These are phyloP conservation scores for Drosophila tropicalis DNA, from an alignment of 1,140 invertebrate species.

Conservation along the genomic window DNA sequence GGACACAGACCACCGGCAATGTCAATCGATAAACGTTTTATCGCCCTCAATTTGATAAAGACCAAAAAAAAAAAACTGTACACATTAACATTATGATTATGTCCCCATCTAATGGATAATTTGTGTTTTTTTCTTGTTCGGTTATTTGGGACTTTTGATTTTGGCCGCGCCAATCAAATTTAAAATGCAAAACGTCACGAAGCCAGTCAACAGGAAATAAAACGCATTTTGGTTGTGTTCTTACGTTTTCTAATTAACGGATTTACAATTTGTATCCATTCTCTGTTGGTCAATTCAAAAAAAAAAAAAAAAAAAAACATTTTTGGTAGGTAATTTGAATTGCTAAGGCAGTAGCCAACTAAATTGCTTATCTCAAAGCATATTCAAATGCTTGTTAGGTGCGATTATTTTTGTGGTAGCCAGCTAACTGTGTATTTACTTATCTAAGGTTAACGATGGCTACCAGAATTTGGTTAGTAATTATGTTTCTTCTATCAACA, in stretches of 20 bases:
- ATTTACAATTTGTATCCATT: neutral
- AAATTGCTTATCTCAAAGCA: neutral
- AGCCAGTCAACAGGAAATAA: conserved; percentile 50
- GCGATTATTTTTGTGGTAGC: too few species aligned
- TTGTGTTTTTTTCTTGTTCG: conserved; percentile 52
- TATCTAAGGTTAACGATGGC: too few species aligned
- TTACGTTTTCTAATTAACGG: conserved; percentile 20
- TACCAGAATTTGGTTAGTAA: too few species aligned
- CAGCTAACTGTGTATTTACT: too few species aligned
- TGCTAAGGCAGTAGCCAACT: neutral
- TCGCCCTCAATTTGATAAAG: conserved; percentile 68
- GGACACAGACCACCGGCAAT: conserved; percentile 55
- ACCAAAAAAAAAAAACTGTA: conserved; percentile 32
- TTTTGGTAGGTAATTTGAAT: neutral
- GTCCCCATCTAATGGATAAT: conserved; percentile 66
- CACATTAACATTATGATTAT: conserved; percentile 47
- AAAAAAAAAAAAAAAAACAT: too few species aligned
- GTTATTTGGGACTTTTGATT: conserved; percentile 47
- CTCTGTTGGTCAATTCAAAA: neutral
- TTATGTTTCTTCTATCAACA: too few species aligned
- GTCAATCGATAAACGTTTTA: conserved; percentile 73
- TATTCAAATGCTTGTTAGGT: neutral
- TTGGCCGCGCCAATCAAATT: conserved; percentile 57
- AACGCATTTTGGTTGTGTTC: conserved; percentile 7
- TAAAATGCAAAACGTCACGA: conserved; percentile 63